These are phyloP conservation scores for Nasonia longicornis DNA, from an alignment of 1,140 invertebrate genomes.

Conservation along the genomic window DNA sequence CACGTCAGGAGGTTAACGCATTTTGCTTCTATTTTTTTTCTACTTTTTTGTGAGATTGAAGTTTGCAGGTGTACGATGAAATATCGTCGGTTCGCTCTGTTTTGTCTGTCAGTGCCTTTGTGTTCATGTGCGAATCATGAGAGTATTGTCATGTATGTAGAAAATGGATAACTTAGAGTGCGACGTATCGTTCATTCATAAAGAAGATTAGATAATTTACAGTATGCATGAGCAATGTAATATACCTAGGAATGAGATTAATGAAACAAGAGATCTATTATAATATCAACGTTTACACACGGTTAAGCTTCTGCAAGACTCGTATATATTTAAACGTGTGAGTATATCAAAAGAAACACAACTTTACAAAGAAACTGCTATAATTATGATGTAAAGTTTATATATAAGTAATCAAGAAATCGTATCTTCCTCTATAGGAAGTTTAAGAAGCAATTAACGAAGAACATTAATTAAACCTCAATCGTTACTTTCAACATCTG, in stretches of 20 bases:
- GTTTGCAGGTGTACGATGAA: too few species aligned
- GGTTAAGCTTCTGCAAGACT: background rate
- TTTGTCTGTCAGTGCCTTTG: constrained; percentile 45
- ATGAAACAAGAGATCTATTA: background rate
- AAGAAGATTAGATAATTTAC: constrained; percentile 36
- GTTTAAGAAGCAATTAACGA: background rate
- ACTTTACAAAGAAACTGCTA: too few species aligned
- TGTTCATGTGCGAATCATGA: background rate
- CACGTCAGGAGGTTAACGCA: constrained; percentile 60
- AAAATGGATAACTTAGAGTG: background rate
- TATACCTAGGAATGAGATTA: background rate
- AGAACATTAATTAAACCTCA: background rate
- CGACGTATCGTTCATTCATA: constrained; percentile 3
- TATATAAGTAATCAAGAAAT: too few species aligned
- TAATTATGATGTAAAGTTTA: too few species aligned
- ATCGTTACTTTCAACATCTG: background rate
- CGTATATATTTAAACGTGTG: too few species aligned
- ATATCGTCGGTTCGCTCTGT: background rate
- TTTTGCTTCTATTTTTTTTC: constrained; percentile 44
- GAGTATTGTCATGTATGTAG: background rate
- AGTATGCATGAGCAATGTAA: background rate
- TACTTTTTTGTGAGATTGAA: too few species aligned
- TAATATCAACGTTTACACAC: background rate
- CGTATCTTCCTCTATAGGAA: too few species aligned
- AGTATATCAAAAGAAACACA: too few species aligned